These are phyloP conservation scores for Labrus mixtus DNA, from an alignment of 2,113 vertebrate genomes.

Conservation along the genomic window DNA sequence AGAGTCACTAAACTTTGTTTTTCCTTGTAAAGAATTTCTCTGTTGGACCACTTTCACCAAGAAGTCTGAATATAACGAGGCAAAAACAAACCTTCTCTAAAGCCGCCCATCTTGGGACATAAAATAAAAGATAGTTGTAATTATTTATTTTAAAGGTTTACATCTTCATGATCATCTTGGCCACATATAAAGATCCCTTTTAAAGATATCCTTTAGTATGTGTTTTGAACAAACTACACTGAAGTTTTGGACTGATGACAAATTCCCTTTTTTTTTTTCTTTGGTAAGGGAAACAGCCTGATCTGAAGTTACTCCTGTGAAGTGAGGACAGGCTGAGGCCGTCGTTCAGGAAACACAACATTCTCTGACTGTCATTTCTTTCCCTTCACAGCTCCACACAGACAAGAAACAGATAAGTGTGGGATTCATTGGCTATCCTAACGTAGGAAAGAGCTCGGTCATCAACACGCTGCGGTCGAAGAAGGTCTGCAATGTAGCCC, in stretches of 20 bases:
- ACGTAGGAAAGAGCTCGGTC: slow-evolving; percentile 98
- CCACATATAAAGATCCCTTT: slow-evolving; percentile 12
- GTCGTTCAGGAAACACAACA: slow-evolving; percentile 40
- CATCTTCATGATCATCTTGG: background rate
- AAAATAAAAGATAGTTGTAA: background rate
- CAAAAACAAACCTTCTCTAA: slow-evolving; percentile 1
- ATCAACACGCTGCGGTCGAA: slow-evolving; percentile 97
- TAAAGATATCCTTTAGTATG: slow-evolving; percentile 14
- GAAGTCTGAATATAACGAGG: slow-evolving; percentile 15
- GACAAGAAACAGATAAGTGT: slow-evolving; percentile 99
- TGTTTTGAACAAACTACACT: slow-evolving; percentile 19
- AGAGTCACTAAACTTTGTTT: background rate
- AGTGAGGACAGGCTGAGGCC: slow-evolving; percentile 11
- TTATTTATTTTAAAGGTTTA: slow-evolving; percentile 8
- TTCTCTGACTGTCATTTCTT: slow-evolving; percentile 38
- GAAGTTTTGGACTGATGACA: slow-evolving; percentile 26
- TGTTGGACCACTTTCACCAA: slow-evolving; percentile 6
- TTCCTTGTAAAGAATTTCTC: slow-evolving; percentile 19
- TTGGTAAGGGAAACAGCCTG: slow-evolving; percentile 14
- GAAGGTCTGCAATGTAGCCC: slow-evolving; percentile 98
- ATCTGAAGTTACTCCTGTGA: slow-evolving; percentile 28
- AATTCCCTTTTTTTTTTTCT: slow-evolving; percentile 15
- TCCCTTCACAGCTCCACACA: slow-evolving; percentile 89
- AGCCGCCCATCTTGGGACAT: background rate
- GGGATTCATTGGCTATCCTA: slow-evolving; percentile 98